Conservation (phyloP, 2,113 vertebrate species). For the Prunella himalayana region DNA sequence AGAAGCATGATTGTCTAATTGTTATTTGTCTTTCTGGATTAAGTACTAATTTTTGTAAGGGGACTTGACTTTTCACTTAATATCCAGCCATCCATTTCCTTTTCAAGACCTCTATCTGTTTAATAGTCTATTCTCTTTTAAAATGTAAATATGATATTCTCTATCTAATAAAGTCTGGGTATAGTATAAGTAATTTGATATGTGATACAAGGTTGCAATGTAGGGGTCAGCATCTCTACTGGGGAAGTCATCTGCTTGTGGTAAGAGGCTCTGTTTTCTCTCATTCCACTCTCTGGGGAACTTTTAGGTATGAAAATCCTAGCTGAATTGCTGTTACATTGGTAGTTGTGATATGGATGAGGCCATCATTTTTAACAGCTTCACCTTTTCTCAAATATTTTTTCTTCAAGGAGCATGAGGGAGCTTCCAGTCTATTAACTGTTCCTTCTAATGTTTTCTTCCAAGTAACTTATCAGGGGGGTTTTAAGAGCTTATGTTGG, state of each 20-base stretch:
- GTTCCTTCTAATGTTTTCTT: not conserved
- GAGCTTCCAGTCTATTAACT: not conserved
- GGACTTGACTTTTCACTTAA: not conserved
- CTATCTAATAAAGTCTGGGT: not conserved
- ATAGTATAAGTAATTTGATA: not conserved
- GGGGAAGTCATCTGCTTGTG: not conserved
- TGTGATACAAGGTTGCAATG: not conserved
- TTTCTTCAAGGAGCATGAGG: not conserved
- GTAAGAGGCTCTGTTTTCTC: not conserved
- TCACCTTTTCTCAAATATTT: not conserved
- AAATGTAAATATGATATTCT: not conserved
- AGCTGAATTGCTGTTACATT: not conserved
- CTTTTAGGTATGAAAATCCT: not conserved
- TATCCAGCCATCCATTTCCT: not conserved
- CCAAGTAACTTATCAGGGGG: rapidly evolving
- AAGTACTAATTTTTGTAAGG: not conserved
- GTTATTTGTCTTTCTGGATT: not conserved
- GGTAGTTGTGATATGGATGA: not conserved
- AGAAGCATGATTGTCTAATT: no score
- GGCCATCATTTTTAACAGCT: not conserved
- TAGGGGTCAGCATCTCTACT: not conserved
- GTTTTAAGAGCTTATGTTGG: not conserved
- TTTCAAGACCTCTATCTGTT: not conserved
- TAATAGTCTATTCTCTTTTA: not conserved
- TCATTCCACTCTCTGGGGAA: not conserved